Conservation (phyloP, 1,140 invertebrate genomes). For the Stegodyphus dumicola region DNA sequence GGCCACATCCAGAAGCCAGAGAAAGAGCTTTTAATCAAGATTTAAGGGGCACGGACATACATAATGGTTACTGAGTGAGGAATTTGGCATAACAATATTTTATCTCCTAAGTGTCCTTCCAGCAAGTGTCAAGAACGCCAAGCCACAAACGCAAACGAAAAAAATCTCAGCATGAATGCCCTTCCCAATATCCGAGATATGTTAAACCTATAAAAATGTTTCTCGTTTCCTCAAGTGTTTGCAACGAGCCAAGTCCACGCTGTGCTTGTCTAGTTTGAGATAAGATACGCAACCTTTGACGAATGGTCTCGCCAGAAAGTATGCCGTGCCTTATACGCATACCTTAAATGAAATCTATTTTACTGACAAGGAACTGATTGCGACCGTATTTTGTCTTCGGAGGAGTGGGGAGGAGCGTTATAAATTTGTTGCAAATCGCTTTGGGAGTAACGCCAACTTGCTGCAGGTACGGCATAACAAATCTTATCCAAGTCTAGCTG, state of each 20-base stretch:
- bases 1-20: constrained; percentile 26
- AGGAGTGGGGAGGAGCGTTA: constrained; percentile 9
- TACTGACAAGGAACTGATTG: constrained; percentile 56
- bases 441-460: constrained; percentile 41
- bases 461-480: constrained; percentile 31
- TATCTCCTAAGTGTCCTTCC: constrained; percentile 24
- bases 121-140: not conserved
- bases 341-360: constrained; percentile 57
- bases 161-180: constrained; percentile 49
- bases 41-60: constrained; percentile 24
- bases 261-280: constrained; percentile 19
- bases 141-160: not conserved
- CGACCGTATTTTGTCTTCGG: constrained; percentile 33
- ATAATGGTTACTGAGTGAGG: constrained; percentile 50
- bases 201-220: constrained; percentile 54
- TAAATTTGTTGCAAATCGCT: constrained; percentile 59
- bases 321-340: constrained; percentile 46
- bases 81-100: constrained; percentile 57
- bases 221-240: constrained; percentile 52
- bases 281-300: constrained; percentile 46
- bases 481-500: constrained; percentile 21
- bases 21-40: constrained; percentile 32
- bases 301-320: constrained; percentile 11
- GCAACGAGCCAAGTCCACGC: constrained; percentile 16
- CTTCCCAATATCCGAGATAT: constrained; percentile 42